Conservation (phyloP, 2,797 vertebrate species). For the Labeo calbasu region DNA sequence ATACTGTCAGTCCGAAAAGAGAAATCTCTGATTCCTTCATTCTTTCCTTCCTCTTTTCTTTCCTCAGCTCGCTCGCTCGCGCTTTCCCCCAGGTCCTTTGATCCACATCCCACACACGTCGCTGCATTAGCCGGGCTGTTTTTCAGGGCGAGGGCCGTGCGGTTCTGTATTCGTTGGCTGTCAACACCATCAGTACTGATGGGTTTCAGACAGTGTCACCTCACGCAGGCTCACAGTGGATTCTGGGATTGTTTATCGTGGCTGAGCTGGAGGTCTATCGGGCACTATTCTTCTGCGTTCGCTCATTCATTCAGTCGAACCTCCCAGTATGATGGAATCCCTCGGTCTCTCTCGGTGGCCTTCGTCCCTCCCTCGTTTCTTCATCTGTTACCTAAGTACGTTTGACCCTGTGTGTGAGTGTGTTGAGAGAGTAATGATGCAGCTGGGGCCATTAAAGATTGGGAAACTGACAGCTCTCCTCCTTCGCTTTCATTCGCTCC, state of each 20-base stretch:
- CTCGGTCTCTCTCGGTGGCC: slow-evolving; percentile 32
- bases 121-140: slow-evolving; percentile 51
- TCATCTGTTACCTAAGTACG: slow-evolving; percentile 59
- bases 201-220: slow-evolving; percentile 38
- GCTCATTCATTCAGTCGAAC: slow-evolving; percentile 64
- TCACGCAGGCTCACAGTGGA: slow-evolving; percentile 48
- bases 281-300: slow-evolving; percentile 51
- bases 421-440: slow-evolving; percentile 72
- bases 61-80: slow-evolving; percentile 5
- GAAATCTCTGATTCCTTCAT: slow-evolving; percentile 41
- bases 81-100: slow-evolving; percentile 47
- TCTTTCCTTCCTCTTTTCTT: slow-evolving; percentile 31
- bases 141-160: slow-evolving; percentile 42
- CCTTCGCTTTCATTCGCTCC: slow-evolving; percentile 46
- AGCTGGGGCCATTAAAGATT: slow-evolving; percentile 74
- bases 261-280: not conserved
- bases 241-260: slow-evolving; percentile 20
- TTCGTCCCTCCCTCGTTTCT: slow-evolving; percentile 49
- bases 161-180: slow-evolving; percentile 60
- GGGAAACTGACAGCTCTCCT: slow-evolving; percentile 76
- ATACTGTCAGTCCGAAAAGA: slow-evolving; percentile 45
- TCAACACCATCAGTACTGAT: slow-evolving; percentile 44
- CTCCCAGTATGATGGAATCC: slow-evolving; percentile 56
- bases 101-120: slow-evolving; percentile 63
- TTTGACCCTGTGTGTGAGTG: slow-evolving; percentile 70